A percentile compares a stretch with the other conserved stretches of the same genome.
Evolutionary conservation across 2,888 invertebrate species (phyloP).

Genomic region (Acanthosepion pharaonis): DNA sequence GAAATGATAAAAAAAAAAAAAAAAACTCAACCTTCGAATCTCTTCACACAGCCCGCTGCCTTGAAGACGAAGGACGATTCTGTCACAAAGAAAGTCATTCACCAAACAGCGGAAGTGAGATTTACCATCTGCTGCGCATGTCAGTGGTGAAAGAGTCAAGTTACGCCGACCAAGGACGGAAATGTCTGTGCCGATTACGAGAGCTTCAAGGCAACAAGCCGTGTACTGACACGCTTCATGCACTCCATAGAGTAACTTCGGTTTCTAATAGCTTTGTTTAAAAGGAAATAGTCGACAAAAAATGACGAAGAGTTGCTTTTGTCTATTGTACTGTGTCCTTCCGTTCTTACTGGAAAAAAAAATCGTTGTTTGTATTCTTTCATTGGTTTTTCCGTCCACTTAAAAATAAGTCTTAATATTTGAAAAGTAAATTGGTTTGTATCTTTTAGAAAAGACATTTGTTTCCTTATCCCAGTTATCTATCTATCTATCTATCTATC

Average conservation of each 20-base stretch:
- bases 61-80: neutral
- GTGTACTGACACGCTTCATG: neutral
- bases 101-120: neutral
- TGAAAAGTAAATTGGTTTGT: neutral
- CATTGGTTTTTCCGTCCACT: neutral
- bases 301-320: neutral
- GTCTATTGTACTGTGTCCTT: neutral
- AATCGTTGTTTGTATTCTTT: neutral
- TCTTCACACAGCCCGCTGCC: neutral
- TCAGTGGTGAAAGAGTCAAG: neutral
- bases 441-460: neutral
- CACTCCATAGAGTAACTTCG: neutral
- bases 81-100: neutral
- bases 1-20: neutral
- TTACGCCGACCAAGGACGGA: neutral
- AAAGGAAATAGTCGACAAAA: neutral
- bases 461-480: neutral
- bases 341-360: neutral
- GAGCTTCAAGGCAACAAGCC: no score
- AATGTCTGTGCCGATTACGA: neutral
- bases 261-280: neutral
- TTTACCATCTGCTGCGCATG: neutral
- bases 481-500: neutral
- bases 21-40: neutral
- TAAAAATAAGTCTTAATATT: neutral